Evolutionary conservation across 2,888 invertebrate species (phyloP), one percentile per base, ranked within the genome.

Genomic region (Rhorus exstirpatorius): DNA sequence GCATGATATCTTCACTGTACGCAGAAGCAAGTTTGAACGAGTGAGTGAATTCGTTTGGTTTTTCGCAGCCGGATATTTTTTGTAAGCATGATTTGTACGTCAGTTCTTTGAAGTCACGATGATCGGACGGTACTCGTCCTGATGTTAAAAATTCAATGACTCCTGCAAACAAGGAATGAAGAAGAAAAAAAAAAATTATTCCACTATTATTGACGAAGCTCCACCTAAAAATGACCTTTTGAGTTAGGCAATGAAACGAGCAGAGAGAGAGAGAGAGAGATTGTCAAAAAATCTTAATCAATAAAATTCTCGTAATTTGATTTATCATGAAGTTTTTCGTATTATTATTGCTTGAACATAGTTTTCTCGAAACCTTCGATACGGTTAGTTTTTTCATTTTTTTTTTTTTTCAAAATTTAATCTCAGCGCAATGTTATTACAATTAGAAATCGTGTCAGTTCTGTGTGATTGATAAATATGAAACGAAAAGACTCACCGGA

Each of bases 61-160:
- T 97, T 91, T 97, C 97, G 93, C 97, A 96, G 93, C 96, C 96
- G 86, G 97, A 96, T 93, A 99, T 96, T 93, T 98, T 97, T 91
- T 98, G 97, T 91, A 99, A 95, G 91, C 97, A 97, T 77, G 96
- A 95, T 93, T 98, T 97, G 93, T 99, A 99, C 84, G 97, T 97
- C 85, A 99, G 95, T 92, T 97, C 98, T 93, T 99, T 99, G 94
- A 99, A 99, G 93, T 99, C 99, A 86, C 96, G 95, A 94, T 99
- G 99, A 91, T 97, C 97, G 81, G 97, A 95, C 21, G 97, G 95
- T 72, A 99, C 98, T 83, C 97, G 96, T 0, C 99, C 98, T 68
- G 97, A 96, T 86, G 97, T 96, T 85, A 99, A 94, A 94, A 97
- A 99, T 94, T 99, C 99, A 84, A 99, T 96, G 70, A 99, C 99